Evolutionary conservation across 2,888 invertebrate genomes (phyloP).

Genomic region (Eristalis pertinax): DNA sequence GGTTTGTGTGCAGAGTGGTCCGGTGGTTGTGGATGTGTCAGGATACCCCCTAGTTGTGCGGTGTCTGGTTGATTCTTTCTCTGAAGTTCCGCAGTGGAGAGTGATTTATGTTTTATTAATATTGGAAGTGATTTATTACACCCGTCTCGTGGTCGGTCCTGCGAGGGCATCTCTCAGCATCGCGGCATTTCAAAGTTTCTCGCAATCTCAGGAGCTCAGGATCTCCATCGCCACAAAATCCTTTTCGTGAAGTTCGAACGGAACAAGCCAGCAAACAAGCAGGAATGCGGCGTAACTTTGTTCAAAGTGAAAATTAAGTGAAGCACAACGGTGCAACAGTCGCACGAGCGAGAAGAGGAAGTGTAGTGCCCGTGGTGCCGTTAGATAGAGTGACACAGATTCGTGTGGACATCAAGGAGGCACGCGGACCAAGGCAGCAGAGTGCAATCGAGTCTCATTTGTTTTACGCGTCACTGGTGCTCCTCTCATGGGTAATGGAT

Average conservation of each 20-base stretch:
- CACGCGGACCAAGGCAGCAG: constrained; percentile 13
- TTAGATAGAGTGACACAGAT: constrained; percentile 62
- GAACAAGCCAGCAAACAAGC: background rate
- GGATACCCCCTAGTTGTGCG: constrained; percentile 60
- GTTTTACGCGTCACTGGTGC: constrained; percentile 27
- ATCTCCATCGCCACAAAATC: constrained; percentile 13
- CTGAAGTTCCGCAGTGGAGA: constrained; percentile 63
- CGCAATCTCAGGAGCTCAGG: background rate
- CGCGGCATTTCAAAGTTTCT: background rate
- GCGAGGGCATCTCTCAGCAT: constrained; percentile 36
- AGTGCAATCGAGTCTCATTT: constrained; percentile 48
- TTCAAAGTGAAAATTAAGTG: constrained; percentile 60
- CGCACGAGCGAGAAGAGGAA: constrained; percentile 3
- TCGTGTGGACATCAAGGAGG: constrained; percentile 30
- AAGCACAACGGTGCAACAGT: constrained; percentile 52
- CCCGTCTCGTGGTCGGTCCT: constrained; percentile 47
- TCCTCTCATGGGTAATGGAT: constrained; percentile 62
- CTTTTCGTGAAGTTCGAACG: constrained; percentile 11
- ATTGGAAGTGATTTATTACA: constrained; percentile 79
- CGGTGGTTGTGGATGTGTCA: constrained; percentile 45
- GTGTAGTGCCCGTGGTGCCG: constrained; percentile 28
- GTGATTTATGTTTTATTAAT: constrained; percentile 80
- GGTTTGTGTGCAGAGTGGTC: constrained; percentile 28
- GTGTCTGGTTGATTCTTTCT: constrained; percentile 56
- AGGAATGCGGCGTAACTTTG: constrained; percentile 6